These are phyloP conservation scores for Scolopax rusticola DNA, from an alignment of 2,797 vertebrate species.

Conservation along the genomic window DNA sequence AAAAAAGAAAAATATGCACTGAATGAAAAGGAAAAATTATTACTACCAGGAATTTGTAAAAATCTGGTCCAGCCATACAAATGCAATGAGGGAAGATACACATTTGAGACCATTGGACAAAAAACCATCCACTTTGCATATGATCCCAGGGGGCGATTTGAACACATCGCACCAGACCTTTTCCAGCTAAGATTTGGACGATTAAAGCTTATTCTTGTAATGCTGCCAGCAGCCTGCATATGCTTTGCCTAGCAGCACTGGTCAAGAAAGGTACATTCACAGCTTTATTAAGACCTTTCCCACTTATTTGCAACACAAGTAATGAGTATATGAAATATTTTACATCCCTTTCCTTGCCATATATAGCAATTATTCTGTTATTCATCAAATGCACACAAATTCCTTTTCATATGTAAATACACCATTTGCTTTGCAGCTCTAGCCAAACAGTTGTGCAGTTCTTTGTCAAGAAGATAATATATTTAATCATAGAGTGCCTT, in stretches of 20 bases:
- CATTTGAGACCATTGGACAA: background rate
- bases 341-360: background rate
- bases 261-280: conserved; percentile 1
- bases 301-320: conserved; percentile 2
- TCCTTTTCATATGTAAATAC: conserved; percentile 76
- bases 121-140: background rate
- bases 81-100: background rate
- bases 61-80: background rate
- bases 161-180: background rate
- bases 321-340: conserved; percentile 18
- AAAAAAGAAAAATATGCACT: background rate
- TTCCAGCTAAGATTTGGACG: background rate
- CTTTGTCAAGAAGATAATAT: conserved; percentile 59
- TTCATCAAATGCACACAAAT: conserved; percentile 59
- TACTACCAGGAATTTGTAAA: background rate
- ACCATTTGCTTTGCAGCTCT: conserved; percentile 65
- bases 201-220: background rate
- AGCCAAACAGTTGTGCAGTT: conserved; percentile 58
- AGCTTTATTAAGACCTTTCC: background rate
- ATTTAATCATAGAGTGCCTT: conserved; percentile 23
- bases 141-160: background rate
- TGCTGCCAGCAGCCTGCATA: background rate
- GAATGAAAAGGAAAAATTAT: background rate
- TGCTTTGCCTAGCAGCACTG: background rate
- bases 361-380: conserved; percentile 26